A percentile compares a stretch with the other conserved stretches of the same genome.
Conservation (phyloP, 2,113 vertebrate species). For the Scatophagus argus region DNA sequence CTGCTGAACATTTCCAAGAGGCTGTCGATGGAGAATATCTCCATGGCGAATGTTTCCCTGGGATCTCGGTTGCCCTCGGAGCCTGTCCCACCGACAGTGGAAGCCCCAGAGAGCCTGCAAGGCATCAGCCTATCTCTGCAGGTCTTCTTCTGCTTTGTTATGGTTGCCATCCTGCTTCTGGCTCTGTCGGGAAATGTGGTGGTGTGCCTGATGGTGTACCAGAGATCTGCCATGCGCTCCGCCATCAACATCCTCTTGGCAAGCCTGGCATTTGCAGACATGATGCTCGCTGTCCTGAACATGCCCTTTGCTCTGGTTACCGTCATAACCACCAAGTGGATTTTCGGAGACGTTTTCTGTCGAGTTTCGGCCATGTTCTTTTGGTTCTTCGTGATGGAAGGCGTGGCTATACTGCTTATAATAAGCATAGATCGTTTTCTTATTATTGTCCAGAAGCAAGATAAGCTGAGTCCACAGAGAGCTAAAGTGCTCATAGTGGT, state of each 20-base stretch:
- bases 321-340: conserved; percentile 91
- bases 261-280: conserved; percentile 96
- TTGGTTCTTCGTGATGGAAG: conserved; percentile 96
- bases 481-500: conserved; percentile 93
- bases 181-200: conserved; percentile 96
- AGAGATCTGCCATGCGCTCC: conserved; percentile 96
- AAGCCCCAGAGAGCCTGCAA: conserved; percentile 76
- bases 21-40: conserved; percentile 63
- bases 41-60: conserved; percentile 64
- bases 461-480: conserved; percentile 93
- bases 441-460: conserved; percentile 97
- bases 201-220: conserved; percentile 99
- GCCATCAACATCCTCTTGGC: conserved; percentile 98
- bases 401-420: conserved; percentile 94
- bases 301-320: conserved; percentile 96
- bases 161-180: conserved; percentile 91
- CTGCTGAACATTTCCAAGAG: conserved; percentile 84
- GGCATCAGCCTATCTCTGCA: conserved; percentile 90
- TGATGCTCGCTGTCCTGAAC: conserved; percentile 95
- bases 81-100: conserved; percentile 74
- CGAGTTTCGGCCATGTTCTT: conserved; percentile 96
- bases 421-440: conserved; percentile 98
- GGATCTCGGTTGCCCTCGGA: conserved; percentile 75
- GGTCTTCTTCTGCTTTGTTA: conserved; percentile 90
- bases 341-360: conserved; percentile 94